Percentiles rank a stretch among this genome's conserved stretches.
phyloP scores from a whole-genome alignment of 1,140 invertebrate species.

The Drosophila arawakana region DNA sequence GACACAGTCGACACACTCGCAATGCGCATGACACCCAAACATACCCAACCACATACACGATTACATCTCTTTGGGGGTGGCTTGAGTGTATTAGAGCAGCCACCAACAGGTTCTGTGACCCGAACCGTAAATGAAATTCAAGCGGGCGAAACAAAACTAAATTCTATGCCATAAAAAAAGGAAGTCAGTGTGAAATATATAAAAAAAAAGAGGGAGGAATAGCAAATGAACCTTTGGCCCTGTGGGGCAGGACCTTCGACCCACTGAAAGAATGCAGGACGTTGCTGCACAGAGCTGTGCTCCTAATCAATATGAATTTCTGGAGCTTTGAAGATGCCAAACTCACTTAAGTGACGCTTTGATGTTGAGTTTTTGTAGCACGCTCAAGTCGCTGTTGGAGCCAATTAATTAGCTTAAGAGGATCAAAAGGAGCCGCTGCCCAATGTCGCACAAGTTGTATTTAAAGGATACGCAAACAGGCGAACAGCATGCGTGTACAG shows the following conservation, averaged over 20 bases:
- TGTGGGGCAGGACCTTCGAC: neutral
- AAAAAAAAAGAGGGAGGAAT: conserved; percentile 20
- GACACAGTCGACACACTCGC: conserved; percentile 43
- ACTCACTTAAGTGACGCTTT: conserved; percentile 77
- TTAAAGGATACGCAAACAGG: conserved; percentile 83
- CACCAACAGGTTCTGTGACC: conserved; percentile 39
- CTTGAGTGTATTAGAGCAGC: conserved; percentile 22
- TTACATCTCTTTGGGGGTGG: conserved; percentile 14
- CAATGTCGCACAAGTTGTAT: conserved; percentile 75
- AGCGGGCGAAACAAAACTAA: conserved; percentile 37
- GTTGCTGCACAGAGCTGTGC: conserved; percentile 41
- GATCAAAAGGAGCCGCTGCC: conserved; percentile 67
- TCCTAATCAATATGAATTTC: conserved; percentile 78
- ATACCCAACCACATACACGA: conserved; percentile 6
- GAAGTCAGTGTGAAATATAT: neutral
- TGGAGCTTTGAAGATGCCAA: conserved; percentile 84
- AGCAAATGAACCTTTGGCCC: conserved; percentile 27
- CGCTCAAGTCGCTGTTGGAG: conserved; percentile 60
- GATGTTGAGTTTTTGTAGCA: conserved; percentile 67
- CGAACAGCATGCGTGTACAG: conserved; percentile 53
- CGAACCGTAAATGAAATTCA: conserved; percentile 59
- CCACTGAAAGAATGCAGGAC: conserved; percentile 41
- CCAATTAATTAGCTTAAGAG: conserved; percentile 73
- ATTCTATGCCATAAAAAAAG: conserved; percentile 2
- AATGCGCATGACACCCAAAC: conserved; percentile 66